phyloP scores from a whole-genome alignment of 2,888 invertebrate species.

The Torymus tubicola region DNA sequence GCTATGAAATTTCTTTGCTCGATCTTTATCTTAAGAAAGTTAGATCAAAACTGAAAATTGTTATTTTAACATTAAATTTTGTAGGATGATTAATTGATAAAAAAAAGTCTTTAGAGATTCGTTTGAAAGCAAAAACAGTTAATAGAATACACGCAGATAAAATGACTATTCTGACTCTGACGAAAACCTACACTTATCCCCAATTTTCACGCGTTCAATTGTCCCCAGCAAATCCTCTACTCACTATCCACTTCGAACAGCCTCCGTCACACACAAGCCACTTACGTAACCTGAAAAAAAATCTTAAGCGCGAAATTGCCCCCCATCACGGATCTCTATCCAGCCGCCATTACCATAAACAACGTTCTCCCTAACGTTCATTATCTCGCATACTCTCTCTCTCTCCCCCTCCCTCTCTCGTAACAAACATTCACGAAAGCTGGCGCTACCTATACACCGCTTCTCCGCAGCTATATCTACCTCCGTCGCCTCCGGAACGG shows the following conservation, averaged over 20 bases:
- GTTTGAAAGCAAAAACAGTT: too few species aligned
- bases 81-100: too few species aligned
- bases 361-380: constrained; percentile 10
- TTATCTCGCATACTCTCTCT: neutral
- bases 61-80: too few species aligned
- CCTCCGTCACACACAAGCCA: too few species aligned
- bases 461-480: neutral
- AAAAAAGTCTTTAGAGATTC: too few species aligned
- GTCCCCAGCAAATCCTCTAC: neutral
- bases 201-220: neutral
- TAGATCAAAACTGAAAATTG: too few species aligned
- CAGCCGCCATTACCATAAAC: constrained; percentile 37
- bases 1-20: too few species aligned
- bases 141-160: too few species aligned
- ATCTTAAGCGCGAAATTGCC: constrained; percentile 38
- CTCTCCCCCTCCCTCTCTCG: neutral
- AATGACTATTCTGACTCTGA: too few species aligned
- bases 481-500: constrained; percentile 5
- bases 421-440: constrained; percentile 22
- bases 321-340: neutral
- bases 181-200: neutral
- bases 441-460: neutral
- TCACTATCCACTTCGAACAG: neutral
- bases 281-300: constrained; percentile 19
- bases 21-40: too few species aligned